phyloP scores from a whole-genome alignment of 2,797 vertebrate genomes.

The Anas bahamensis region DNA sequence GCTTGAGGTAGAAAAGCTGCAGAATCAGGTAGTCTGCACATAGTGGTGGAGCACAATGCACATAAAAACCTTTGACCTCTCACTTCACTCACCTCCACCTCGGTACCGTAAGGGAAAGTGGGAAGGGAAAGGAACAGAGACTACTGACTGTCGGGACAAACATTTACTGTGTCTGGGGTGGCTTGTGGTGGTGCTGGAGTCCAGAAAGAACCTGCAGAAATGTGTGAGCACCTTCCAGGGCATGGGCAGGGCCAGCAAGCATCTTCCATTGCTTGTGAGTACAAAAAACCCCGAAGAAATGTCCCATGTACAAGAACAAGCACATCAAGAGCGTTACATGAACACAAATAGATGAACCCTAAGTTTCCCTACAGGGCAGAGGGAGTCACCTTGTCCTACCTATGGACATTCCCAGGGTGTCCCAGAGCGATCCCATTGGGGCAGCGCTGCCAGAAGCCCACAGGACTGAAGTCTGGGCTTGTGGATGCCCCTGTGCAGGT shows the following conservation, averaged over 20 bases:
- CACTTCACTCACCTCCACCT: not conserved
- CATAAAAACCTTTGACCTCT: not conserved
- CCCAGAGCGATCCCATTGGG: not conserved
- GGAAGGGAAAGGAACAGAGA: not conserved
- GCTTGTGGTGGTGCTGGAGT: not conserved
- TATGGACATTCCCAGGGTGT: not conserved
- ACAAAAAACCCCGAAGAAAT: not conserved
- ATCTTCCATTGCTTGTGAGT: not conserved
- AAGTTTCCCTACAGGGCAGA: not conserved
- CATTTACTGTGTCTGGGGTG: not conserved
- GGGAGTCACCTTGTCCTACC: not conserved
- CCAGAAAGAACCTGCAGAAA: not conserved
- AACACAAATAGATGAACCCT: not conserved
- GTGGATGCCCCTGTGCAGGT: not conserved
- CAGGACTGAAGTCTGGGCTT: not conserved
- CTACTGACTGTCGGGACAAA: not conserved
- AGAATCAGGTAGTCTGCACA: not conserved
- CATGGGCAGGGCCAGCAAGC: not conserved
- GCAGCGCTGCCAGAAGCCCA: not conserved
- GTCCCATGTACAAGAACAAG: not conserved
- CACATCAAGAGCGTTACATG: fast-evolving
- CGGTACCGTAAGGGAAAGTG: not conserved
- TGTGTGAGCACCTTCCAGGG: not conserved
- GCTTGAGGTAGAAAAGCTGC: not conserved
- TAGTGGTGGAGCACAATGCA: not conserved